Evolutionary conservation across 2,113 vertebrate species (phyloP), one percentile per base, ranked within the genome.

Genomic region (Calonectris borealis): DNA sequence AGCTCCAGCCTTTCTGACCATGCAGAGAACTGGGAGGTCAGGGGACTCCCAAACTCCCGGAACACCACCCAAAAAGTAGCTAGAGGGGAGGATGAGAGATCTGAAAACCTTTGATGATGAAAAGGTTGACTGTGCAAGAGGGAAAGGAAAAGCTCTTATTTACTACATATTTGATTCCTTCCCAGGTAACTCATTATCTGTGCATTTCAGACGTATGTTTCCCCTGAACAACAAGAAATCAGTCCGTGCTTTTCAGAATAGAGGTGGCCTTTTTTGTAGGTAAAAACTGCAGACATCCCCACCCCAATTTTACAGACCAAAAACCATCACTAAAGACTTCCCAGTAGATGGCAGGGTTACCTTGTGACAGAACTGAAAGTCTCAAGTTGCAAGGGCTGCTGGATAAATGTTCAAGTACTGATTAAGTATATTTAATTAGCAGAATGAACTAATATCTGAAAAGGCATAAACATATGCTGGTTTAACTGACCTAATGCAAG

Each of bases 271-370:
- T 71, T 58, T 55, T 55, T 26, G 31, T 20, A 29, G 1, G 2
- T 32, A 78, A 80, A 60, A 86, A n/a, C 38, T 80, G 51, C 10
- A 61, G 36, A 26, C 34, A 60, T 42, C 25, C 8, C 31, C n/a
- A 26, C 14, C 32, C 10, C 82, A 48, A 17, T 75, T 83, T 92
- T 54, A 82, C 26, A 62, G 26, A 51, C 11, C 12, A 57, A 44
- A 73, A 26, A 19, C 15, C 70, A 92, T 64, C 73, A 75, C 91
- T 83, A 31, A 75, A 72, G 31, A 29, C 27, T 38, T 70, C 57
- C 96, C 98, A 98, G 94, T n/a, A 98, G 98, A 79, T 97, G 98
- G 96, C 97, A 97, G 93, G 36, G 80, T 96, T 93, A 86, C 38
- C 11, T 93, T 86, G 89, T 55, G 32, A 71, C 76, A 86, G 51